A percentile compares a stretch with the other conserved stretches of the same genome.
These are phyloP conservation scores for Hylaea fasciaria DNA, from an alignment of 2,888 invertebrate species.

Conservation along the genomic window DNA sequence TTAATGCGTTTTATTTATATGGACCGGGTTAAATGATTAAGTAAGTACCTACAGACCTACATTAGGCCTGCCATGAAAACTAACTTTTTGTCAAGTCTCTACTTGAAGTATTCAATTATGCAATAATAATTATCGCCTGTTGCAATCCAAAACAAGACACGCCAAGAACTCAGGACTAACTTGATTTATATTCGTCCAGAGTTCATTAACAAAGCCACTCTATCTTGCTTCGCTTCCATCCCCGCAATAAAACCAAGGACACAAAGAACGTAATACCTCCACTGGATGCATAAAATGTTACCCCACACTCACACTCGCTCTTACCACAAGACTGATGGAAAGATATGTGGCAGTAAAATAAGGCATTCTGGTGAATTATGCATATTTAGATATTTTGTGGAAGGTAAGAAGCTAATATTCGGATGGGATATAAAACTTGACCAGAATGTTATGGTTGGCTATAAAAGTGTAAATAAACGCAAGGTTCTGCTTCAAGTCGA, in stretches of 20 bases:
- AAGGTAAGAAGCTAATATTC: conserved; percentile 37
- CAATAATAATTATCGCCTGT: too few species aligned
- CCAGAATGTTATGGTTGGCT: conserved; percentile 40
- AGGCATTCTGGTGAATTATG: conserved; percentile 41
- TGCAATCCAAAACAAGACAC: too few species aligned
- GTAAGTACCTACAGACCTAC: too few species aligned
- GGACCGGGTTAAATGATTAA: too few species aligned
- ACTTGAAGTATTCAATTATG: too few species aligned
- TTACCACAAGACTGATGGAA: conserved; percentile 44
- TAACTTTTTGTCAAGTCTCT: too few species aligned
- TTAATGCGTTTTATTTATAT: too few species aligned
- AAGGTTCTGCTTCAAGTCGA: conserved; percentile 25
- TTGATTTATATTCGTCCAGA: conserved; percentile 10
- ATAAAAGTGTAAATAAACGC: conserved; percentile 40
- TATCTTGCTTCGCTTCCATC: conserved; percentile 21
- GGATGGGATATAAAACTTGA: conserved; percentile 38
- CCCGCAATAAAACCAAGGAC: conserved; percentile 55
- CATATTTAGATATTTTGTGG: conserved; percentile 36
- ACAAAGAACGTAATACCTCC: conserved; percentile 51
- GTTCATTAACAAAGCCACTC: conserved; percentile 23
- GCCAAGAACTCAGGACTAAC: conserved; percentile 3
- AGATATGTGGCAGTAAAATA: conserved; percentile 41
- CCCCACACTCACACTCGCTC: conserved; percentile 45
- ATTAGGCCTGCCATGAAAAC: too few species aligned
- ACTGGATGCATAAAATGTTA: conserved; percentile 57